Percentiles rank a stretch among this genome's conserved stretches.
phyloP scores from a whole-genome alignment of 2,888 invertebrate genomes.

The Kuschelorhynchus macadamiae region DNA sequence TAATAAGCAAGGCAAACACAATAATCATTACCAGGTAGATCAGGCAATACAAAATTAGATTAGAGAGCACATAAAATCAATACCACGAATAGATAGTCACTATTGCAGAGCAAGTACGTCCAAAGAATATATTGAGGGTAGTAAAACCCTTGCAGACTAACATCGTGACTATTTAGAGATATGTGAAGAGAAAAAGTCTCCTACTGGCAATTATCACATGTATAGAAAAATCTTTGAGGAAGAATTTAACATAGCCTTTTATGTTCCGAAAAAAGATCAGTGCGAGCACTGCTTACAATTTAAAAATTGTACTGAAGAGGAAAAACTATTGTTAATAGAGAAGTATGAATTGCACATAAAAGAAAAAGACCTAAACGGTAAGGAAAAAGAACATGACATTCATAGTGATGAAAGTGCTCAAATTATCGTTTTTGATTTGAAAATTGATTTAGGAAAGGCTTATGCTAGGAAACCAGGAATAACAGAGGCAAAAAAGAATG shows the following conservation, averaged over 20 bases:
- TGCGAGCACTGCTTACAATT: constrained; percentile 33
- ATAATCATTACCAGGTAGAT: constrained; percentile 19
- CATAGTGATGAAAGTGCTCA: constrained; percentile 11
- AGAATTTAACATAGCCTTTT: not conserved
- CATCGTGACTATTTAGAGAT: too few species aligned
- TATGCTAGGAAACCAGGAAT: constrained; percentile 10
- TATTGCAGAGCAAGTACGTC: too few species aligned
- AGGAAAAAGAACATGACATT: constrained; percentile 20
- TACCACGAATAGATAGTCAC: too few species aligned
- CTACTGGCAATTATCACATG: too few species aligned
- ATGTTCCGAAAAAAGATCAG: constrained; percentile 35
- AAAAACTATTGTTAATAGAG: constrained; percentile 15
- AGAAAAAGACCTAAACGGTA: constrained; percentile 27
- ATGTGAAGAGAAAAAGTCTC: too few species aligned
- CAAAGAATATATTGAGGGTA: too few species aligned
- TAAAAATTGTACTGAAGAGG: constrained; percentile 22
- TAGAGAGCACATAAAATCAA: not conserved
- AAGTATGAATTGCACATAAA: constrained; percentile 19
- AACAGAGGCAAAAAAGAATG: constrained; percentile 1
- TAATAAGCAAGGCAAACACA: constrained; percentile 16
- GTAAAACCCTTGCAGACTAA: too few species aligned
- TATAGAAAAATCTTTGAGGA: too few species aligned
- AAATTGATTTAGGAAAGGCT: not conserved
- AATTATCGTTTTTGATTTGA: not conserved
- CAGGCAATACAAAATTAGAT: constrained; percentile 11